Conservation (phyloP, 2,888 invertebrate genomes). For the Drosophila kokeensis region DNA sequence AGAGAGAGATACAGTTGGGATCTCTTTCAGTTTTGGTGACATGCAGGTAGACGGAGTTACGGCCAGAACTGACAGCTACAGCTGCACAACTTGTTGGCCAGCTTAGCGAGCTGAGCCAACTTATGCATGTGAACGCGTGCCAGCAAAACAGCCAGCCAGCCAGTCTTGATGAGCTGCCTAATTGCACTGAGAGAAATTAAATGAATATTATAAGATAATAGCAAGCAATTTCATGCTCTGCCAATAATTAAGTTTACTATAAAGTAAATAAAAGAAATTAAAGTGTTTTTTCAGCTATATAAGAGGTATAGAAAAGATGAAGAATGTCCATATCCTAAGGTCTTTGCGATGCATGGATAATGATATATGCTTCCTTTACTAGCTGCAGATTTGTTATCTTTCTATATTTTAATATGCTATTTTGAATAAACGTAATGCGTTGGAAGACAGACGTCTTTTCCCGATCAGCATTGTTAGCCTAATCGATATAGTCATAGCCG, state of each 20-base stretch:
- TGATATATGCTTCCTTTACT: background rate
- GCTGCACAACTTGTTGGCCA: constrained; percentile 72
- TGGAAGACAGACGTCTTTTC: background rate
- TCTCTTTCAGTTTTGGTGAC: constrained; percentile 56
- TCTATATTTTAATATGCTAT: background rate
- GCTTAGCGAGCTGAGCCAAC: constrained; percentile 63
- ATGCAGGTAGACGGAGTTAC: constrained; percentile 50
- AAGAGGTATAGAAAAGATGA: background rate
- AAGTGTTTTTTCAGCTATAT: background rate
- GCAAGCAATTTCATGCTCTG: background rate
- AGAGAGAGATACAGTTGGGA: background rate
- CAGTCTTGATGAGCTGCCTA: constrained; percentile 47
- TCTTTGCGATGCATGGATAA: background rate
- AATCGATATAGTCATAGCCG: background rate
- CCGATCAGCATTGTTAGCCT: background rate
- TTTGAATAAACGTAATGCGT: no score
- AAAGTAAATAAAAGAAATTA: background rate
- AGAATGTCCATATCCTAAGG: background rate
- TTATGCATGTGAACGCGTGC: constrained; percentile 67
- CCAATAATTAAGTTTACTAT: background rate
- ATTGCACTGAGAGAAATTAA: constrained; percentile 44
- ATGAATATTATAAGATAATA: background rate
- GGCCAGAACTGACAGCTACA: constrained; percentile 65
- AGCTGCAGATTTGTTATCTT: no score
- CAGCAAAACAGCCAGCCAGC: constrained; percentile 11